Conservation (phyloP, 2,797 vertebrate species). For the Gymnocypris eckloni region DNA sequence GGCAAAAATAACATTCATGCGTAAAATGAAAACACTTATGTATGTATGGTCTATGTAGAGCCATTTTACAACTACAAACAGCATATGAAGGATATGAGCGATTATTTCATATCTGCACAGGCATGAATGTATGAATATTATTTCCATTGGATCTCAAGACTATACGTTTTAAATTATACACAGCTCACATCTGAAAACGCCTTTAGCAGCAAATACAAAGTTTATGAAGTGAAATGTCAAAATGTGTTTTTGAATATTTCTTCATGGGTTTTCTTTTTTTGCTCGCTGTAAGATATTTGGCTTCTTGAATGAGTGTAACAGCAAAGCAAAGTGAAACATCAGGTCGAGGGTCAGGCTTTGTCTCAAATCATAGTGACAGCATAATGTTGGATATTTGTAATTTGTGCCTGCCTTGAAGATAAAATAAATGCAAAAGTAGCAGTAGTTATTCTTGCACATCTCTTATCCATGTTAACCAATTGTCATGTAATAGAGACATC, state of each 20-base stretch:
- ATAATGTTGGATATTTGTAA: neutral
- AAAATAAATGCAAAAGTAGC: neutral
- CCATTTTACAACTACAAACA: neutral
- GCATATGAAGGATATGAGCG: neutral
- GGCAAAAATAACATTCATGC: neutral
- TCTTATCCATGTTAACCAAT: neutral
- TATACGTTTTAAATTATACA: neutral
- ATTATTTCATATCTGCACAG: neutral
- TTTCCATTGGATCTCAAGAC: neutral
- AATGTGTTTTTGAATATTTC: neutral
- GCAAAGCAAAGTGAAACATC: neutral
- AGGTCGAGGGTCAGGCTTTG: neutral
- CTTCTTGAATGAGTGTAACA: neutral
- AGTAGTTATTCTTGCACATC: neutral
- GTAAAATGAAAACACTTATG: conserved; percentile 2
- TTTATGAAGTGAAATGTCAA: neutral
- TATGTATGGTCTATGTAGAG: neutral
- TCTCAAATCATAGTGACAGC: neutral
- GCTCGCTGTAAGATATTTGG: neutral
- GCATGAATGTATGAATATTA: neutral
- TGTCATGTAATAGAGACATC: neutral
- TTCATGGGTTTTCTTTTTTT: neutral
- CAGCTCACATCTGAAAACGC: neutral
- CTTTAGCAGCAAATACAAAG: neutral
- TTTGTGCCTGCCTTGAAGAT: neutral